Conservation (phyloP, 2,888 invertebrate species). For the Listrodromus nycthemerus region DNA sequence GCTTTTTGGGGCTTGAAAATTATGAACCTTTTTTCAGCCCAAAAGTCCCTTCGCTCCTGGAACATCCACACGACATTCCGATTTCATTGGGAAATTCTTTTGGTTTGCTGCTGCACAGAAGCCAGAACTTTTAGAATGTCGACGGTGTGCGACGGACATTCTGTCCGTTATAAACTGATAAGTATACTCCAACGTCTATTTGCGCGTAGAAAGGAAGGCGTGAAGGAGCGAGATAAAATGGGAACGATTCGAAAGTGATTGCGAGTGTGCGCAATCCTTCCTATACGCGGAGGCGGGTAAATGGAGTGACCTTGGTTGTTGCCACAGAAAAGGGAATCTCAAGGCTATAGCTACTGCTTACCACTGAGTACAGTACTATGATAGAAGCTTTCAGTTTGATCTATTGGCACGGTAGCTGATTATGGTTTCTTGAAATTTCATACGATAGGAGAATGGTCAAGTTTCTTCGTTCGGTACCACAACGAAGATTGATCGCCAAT, state of each 20-base stretch:
- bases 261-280: constrained; percentile 65
- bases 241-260: constrained; percentile 76
- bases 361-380: constrained; percentile 33
- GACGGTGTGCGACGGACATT: constrained; percentile 16
- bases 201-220: constrained; percentile 18
- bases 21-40: background rate
- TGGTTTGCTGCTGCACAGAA: constrained; percentile 13
- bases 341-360: constrained; percentile 73
- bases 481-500: background rate
- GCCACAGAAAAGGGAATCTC: constrained; percentile 70
- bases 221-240: constrained; percentile 51
- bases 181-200: constrained; percentile 39
- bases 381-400: constrained; percentile 56
- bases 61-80: constrained; percentile 63
- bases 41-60: constrained; percentile 14
- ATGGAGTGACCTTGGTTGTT: constrained; percentile 77
- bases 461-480: background rate
- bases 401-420: constrained; percentile 55
- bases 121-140: constrained; percentile 32
- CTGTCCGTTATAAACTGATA: background rate
- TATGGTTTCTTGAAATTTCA: constrained; percentile 9
- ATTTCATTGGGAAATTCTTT: constrained; percentile 68
- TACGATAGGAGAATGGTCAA: background rate
- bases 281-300: constrained; percentile 72
- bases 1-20: background rate